Percentiles rank a stretch among this genome's conserved stretches.
Conservation (phyloP, 2,888 invertebrate species). For the Eretmocerus hayati region DNA sequence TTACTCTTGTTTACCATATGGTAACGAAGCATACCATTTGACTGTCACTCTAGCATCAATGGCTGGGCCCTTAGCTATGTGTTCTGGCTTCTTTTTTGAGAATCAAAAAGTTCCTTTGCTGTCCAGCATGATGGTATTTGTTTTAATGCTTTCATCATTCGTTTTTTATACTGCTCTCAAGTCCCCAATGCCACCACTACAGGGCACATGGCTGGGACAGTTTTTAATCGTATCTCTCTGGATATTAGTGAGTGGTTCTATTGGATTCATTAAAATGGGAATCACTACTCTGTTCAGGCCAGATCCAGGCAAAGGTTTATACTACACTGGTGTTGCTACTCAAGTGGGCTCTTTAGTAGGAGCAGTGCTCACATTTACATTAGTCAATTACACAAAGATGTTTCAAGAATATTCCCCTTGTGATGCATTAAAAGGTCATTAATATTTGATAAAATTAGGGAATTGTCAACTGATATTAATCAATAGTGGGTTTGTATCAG, state of each 20-base stretch:
- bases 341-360: slow-evolving; percentile 74
- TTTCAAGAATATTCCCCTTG: slow-evolving; percentile 52
- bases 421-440: slow-evolving; percentile 10
- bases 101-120: slow-evolving; percentile 32
- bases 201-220: slow-evolving; percentile 52
- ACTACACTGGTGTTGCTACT: slow-evolving; percentile 68
- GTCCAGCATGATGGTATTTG: slow-evolving; percentile 46
- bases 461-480: no score
- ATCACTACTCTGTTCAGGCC: slow-evolving; percentile 67
- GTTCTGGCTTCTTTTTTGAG: slow-evolving; percentile 50
- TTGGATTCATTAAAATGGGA: slow-evolving; percentile 73
- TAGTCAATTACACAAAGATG: slow-evolving; percentile 59
- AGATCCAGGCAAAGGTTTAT: slow-evolving; percentile 69
- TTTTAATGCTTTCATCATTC: slow-evolving; percentile 55
- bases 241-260: slow-evolving; percentile 59
- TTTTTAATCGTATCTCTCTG: slow-evolving; percentile 62
- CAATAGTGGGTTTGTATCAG: no score
- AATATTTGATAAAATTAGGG: no score
- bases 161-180: slow-evolving; percentile 64
- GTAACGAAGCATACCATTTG: slow-evolving; percentile 57
- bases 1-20: slow-evolving; percentile 61
- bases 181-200: slow-evolving; percentile 70
- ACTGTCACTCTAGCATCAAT: slow-evolving; percentile 57
- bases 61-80: slow-evolving; percentile 58
- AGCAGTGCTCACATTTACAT: slow-evolving; percentile 59